Base-by-base conservation (phyloP, 2,888 invertebrate species). In the Tinea semifulvella region DNA sequence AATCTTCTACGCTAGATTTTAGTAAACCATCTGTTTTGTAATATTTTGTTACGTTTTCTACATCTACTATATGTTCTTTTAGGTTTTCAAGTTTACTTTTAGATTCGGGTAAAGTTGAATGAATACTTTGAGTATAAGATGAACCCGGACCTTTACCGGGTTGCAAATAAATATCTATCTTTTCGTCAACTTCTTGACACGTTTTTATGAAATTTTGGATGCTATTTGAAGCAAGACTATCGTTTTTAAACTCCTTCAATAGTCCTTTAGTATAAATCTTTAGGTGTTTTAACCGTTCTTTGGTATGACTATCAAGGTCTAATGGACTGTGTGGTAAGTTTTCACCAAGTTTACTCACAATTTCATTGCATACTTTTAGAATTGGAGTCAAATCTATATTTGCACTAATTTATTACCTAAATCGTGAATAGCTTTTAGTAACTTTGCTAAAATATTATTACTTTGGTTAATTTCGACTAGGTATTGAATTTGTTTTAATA, bases 11-110 rank as follows among this genome's bases (percentile, higher is more conserved):
- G 45, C 54, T 58, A 2, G 50, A 43, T 7, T 49, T 46, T 1
- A 61, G 35, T 1, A 58, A 4, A 2, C 58, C 56, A 48, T 58
- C 52, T 4, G 48, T 42, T 50, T 54, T 52, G 35, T 58, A 61
- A 11, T 53, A 49, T 42, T 55, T 47, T 8, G 57, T 56, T 17
- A 58, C 49, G 39, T 55, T 46, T 20, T 56, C 52, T 2, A 67
- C 54, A 20, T 56, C 53, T 10, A 49, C 47, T 3, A 63, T 52
- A 16, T 61, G 55, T n/a, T 45, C 49, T 42, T 54, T 55, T 1
- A 66, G 49, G 28, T 53, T 43, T 19, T 27, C 16, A 6, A 43
- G 11, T 31, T 31, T 31, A 31, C 31, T 11, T 11, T 31, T 31
- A 11, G 31, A 10, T 31, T 31, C 31, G 11, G 31, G 31, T n/a